These are phyloP conservation scores for Pipa parva DNA, from an alignment of 2,113 vertebrate species.

Conservation along the genomic window DNA sequence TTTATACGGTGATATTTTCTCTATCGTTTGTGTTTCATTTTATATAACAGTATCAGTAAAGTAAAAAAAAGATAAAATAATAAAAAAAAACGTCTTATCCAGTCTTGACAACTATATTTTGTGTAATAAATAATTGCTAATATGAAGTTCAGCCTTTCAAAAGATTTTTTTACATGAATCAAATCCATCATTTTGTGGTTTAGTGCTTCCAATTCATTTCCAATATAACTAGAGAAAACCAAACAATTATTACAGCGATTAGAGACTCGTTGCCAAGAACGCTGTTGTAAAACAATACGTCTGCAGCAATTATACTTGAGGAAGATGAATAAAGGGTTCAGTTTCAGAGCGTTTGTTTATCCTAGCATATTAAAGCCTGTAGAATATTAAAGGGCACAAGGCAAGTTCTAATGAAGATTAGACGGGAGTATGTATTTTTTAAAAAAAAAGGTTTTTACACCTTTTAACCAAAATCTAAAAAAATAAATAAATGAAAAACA, in stretches of 20 bases:
- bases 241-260: slow-evolving; percentile 31
- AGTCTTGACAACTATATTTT: background rate
- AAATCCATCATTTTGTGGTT: slow-evolving; percentile 20
- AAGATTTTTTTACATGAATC: slow-evolving; percentile 28
- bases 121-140: slow-evolving; percentile 25
- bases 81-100: too few relatives aligned
- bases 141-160: too few relatives aligned
- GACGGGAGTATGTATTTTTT: background rate
- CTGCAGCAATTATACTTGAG: slow-evolving; percentile 28
- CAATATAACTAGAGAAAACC: slow-evolving; percentile 24
- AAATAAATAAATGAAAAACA: too few relatives aligned
- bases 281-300: slow-evolving; percentile 30
- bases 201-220: slow-evolving; percentile 37
- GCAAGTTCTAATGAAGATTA: background rate
- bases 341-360: slow-evolving; percentile 32
- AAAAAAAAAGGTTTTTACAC: too few relatives aligned
- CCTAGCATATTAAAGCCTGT: slow-evolving; percentile 21
- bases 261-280: slow-evolving; percentile 15
- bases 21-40: too few relatives aligned
- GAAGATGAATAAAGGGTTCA: slow-evolving; percentile 38
- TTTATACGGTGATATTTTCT: too few relatives aligned
- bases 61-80: too few relatives aligned
- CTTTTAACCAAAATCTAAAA: too few relatives aligned
- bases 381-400: slow-evolving; percentile 3
- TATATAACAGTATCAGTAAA: too few relatives aligned